phyloP scores from a whole-genome alignment of 2,113 vertebrate genomes.

The Gallinago jamesoni region DNA sequence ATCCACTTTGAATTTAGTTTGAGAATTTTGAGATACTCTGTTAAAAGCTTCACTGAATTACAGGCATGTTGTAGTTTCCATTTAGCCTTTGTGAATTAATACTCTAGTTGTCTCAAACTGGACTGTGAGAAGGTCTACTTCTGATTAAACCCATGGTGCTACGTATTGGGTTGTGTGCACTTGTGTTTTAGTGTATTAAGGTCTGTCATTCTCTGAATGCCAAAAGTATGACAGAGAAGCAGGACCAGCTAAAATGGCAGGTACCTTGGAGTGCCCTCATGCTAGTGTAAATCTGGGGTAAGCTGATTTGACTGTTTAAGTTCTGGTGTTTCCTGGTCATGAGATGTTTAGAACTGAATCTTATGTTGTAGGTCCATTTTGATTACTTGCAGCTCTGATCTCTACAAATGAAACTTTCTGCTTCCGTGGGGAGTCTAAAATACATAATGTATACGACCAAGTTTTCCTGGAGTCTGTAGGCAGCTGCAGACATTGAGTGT shows the following conservation, averaged over 20 bases:
- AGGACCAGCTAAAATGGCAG: neutral
- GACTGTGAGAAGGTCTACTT: neutral
- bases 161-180: neutral
- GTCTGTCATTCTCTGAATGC: neutral
- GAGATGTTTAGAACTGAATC: neutral
- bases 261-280: neutral
- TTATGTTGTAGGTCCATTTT: neutral
- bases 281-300: neutral
- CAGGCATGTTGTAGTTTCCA: neutral
- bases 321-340: neutral
- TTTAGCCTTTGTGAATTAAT: neutral
- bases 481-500: neutral
- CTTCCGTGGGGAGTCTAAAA: neutral
- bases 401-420: neutral
- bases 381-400: neutral
- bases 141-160: neutral
- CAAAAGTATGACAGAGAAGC: neutral
- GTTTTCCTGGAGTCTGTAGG: constrained; percentile 12
- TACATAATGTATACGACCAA: neutral
- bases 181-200: neutral
- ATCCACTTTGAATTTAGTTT: neutral
- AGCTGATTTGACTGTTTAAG: neutral
- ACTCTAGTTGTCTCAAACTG: neutral
- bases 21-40: neutral
- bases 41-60: constrained; percentile 20